A percentile compares a stretch with the other conserved stretches of the same genome.
These are phyloP conservation scores for Pelosia muscerda DNA, from an alignment of 2,888 invertebrate species.

Conservation along the genomic window DNA sequence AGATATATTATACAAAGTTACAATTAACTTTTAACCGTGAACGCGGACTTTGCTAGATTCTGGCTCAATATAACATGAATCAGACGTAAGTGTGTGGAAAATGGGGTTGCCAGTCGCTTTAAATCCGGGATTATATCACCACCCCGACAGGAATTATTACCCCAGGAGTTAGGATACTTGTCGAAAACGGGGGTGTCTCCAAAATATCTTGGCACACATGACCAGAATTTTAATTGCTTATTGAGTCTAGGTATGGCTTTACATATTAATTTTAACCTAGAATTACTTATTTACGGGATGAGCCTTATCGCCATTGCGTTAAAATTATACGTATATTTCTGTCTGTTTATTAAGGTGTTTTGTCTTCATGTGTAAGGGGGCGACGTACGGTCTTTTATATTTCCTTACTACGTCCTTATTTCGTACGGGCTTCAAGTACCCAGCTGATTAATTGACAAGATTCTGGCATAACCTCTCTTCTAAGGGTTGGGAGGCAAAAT, in stretches of 20 bases:
- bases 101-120: conserved; percentile 1
- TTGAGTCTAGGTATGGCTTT: too few species aligned
- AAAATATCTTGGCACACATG: conserved; percentile 2
- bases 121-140: conserved; percentile 13
- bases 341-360: too few species aligned
- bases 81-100: conserved; percentile 12
- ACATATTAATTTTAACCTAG: neutral
- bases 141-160: neutral
- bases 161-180: neutral
- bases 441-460: too few species aligned
- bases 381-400: too few species aligned
- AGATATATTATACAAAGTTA: too few species aligned
- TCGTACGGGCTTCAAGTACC: too few species aligned
- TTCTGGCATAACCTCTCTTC: too few species aligned
- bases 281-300: neutral
- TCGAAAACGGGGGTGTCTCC: neutral
- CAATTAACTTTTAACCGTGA: neutral
- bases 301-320: neutral
- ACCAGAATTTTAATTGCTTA: conserved; percentile 2
- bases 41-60: neutral
- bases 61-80: conserved; percentile 5
- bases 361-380: too few species aligned
- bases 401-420: too few species aligned
- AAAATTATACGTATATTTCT: too few species aligned
- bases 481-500: too few species aligned